Evolutionary conservation across 2,888 invertebrate genomes (phyloP).

Genomic region (Agrotis ipsilon): DNA sequence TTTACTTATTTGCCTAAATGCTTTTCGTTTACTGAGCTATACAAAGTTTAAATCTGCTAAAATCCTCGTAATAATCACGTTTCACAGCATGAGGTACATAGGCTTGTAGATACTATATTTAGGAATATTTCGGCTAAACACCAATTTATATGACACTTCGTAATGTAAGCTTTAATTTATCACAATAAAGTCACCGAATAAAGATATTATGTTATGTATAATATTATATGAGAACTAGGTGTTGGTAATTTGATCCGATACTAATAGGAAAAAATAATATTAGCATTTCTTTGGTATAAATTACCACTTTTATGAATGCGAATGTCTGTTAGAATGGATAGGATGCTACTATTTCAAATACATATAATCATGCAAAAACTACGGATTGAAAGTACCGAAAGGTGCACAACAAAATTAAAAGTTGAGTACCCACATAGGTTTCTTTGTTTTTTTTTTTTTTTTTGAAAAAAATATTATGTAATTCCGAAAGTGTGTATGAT

Average conservation of each 20-base stretch:
- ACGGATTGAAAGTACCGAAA: too few species aligned
- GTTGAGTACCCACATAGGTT: too few species aligned
- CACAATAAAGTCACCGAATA: slow-evolving; percentile 16
- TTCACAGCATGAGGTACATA: background rate
- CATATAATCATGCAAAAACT: too few species aligned
- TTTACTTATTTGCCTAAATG: slow-evolving; percentile 54
- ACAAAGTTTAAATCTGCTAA: slow-evolving; percentile 3
- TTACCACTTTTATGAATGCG: background rate
- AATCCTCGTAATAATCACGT: background rate
- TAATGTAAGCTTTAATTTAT: slow-evolving; percentile 29
- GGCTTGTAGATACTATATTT: background rate
- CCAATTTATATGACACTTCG: slow-evolving; percentile 19
- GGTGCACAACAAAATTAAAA: too few species aligned
- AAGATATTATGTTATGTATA: slow-evolving; percentile 45
- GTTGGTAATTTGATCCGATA: slow-evolving; percentile 38
- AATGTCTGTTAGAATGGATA: too few species aligned
- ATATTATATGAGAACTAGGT: slow-evolving; percentile 18
- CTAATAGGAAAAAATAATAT: slow-evolving; percentile 14
- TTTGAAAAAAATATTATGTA: too few species aligned
- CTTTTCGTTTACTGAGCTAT: slow-evolving; percentile 32
- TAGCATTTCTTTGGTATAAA: slow-evolving; percentile 4
- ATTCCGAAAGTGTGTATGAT: too few species aligned
- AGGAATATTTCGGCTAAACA: slow-evolving; percentile 16
- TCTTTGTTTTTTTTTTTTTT: too few species aligned
- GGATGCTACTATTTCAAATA: too few species aligned